phyloP scores from a whole-genome alignment of 2,113 vertebrate species.

The Glaucidium brasilianum region DNA sequence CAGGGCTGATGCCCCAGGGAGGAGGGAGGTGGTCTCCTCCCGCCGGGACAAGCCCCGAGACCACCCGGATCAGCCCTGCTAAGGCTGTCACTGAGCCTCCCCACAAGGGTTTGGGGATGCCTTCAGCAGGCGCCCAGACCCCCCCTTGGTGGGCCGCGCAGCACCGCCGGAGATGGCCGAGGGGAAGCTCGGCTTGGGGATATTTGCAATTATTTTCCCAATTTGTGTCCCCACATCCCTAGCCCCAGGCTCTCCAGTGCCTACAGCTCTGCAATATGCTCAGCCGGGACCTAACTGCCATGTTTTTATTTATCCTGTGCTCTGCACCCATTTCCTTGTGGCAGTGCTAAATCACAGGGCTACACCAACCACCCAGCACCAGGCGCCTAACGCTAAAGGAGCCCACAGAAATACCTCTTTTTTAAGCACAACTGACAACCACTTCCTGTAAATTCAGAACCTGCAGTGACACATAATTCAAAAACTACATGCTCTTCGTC shows the following conservation, averaged over 20 bases:
- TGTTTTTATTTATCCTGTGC: neutral
- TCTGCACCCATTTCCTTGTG: neutral
- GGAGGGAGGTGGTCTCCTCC: neutral
- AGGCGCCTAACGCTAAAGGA: rapidly evolving
- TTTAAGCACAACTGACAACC: neutral
- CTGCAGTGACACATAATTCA: neutral
- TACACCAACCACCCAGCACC: neutral
- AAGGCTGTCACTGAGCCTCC: neutral
- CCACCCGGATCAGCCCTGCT: neutral
- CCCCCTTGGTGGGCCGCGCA: neutral
- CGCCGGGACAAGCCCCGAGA: rapidly evolving
- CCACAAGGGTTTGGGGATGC: neutral
- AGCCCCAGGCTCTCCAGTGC: neutral
- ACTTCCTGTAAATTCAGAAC: neutral
- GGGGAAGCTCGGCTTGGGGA: neutral
- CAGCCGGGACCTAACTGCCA: neutral
- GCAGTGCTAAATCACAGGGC: neutral
- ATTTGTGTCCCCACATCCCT: neutral
- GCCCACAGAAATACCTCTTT: neutral
- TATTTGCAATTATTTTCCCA: neutral
- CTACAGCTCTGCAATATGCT: neutral
- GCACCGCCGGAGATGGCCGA: neutral
- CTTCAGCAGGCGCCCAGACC: neutral
- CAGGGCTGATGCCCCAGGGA: neutral
- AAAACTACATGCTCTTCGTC: neutral